These are phyloP conservation scores for Arenicola marina DNA, from an alignment of 2,888 invertebrate genomes.

Conservation along the genomic window DNA sequence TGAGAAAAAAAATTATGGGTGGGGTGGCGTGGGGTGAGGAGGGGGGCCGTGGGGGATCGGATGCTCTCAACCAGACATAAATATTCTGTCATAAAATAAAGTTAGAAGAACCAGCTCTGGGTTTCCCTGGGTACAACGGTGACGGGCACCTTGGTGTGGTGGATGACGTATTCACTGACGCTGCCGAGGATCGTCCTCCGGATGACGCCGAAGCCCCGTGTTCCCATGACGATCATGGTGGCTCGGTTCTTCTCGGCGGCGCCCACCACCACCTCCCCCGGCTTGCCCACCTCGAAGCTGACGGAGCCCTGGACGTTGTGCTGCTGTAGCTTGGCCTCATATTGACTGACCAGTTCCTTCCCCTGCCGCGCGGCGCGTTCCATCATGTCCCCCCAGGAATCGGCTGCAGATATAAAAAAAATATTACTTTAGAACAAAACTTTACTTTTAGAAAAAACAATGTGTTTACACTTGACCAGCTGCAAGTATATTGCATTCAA, in stretches of 20 bases:
- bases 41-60: too few relatives aligned
- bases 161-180: constrained; percentile 20
- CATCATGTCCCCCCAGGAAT: constrained; percentile 16
- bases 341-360: background rate
- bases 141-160: constrained; percentile 17
- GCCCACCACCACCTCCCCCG: constrained; percentile 14
- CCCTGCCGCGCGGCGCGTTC: constrained; percentile 5
- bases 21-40: too few relatives aligned
- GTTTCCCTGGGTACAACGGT: constrained; percentile 19
- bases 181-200: constrained; percentile 16
- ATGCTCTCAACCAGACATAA: too few relatives aligned
- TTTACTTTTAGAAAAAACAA: background rate
- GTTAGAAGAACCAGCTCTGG: constrained; percentile 20
- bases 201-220: constrained; percentile 16
- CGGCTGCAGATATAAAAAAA: constrained; percentile 10
- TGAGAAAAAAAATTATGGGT: too few relatives aligned
- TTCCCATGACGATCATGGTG: constrained; percentile 14
- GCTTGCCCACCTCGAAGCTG: constrained; percentile 19
- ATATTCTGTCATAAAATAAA: too few relatives aligned
- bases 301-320: constrained; percentile 12
- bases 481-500: background rate
- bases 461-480: background rate
- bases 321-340: constrained; percentile 12
- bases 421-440: background rate
- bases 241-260: constrained; percentile 8